These are phyloP conservation scores for Loripinus fragilis DNA, from an alignment of 2,888 invertebrate genomes.

Conservation along the genomic window DNA sequence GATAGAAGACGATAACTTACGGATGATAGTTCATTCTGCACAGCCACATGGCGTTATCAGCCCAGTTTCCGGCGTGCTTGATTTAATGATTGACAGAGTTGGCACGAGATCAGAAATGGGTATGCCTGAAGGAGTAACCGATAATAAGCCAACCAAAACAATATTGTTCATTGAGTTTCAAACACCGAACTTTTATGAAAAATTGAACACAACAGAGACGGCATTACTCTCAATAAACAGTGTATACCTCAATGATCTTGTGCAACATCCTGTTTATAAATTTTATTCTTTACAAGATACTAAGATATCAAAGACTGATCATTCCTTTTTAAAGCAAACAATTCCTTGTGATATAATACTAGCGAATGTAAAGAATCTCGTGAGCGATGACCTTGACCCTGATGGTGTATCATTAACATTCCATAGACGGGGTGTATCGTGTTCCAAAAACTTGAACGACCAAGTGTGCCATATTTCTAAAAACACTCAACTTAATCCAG, in stretches of 20 bases:
- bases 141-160: conserved; percentile 70
- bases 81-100: conserved; percentile 81
- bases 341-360: conserved; percentile 50
- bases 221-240: conserved; percentile 47
- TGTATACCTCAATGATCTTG: conserved; percentile 49
- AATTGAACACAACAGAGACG: conserved; percentile 29
- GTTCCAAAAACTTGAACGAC: conserved; percentile 9
- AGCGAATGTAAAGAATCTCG: conserved; percentile 58
- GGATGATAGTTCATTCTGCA: conserved; percentile 77
- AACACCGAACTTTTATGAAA: conserved; percentile 28
- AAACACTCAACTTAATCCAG: conserved; percentile 29
- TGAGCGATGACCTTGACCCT: conserved; percentile 13
- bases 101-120: conserved; percentile 79
- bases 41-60: conserved; percentile 81
- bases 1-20: conserved; percentile 71
- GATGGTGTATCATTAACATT: conserved; percentile 52
- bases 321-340: conserved; percentile 31
- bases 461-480: conserved; percentile 39
- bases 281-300: conserved; percentile 29
- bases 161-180: conserved; percentile 47
- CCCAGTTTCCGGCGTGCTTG: conserved; percentile 74
- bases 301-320: conserved; percentile 2
- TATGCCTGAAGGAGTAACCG: conserved; percentile 78
- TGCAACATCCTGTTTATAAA: conserved; percentile 54
- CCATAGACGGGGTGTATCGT: conserved; percentile 40